phyloP scores from a whole-genome alignment of 2,113 vertebrate genomes.

The Triplophysa dalaica region DNA sequence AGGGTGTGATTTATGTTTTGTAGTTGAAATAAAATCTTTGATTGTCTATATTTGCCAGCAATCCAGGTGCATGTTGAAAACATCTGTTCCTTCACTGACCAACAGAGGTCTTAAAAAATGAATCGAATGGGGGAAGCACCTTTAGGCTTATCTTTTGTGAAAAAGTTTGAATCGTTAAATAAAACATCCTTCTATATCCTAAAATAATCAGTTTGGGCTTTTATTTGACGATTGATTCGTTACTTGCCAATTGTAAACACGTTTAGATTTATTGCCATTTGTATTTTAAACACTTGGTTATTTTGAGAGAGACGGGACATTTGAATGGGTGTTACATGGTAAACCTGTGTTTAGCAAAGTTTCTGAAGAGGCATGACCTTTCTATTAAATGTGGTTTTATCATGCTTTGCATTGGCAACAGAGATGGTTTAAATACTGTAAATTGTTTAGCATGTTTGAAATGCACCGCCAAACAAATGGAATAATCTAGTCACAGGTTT shows the following conservation, averaged over 20 bases:
- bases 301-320: too few relatives aligned
- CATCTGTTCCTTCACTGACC: slow-evolving; percentile 67
- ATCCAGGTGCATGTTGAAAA: slow-evolving; percentile 86
- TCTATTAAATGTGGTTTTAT: too few relatives aligned
- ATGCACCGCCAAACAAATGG: too few relatives aligned
- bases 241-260: not conserved
- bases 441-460: too few relatives aligned
- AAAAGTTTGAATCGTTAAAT: slow-evolving; percentile 73
- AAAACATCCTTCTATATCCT: slow-evolving; percentile 66
- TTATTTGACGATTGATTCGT: not conserved
- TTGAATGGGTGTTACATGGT: too few relatives aligned
- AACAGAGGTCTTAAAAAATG: not conserved
- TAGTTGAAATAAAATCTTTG: slow-evolving; percentile 77
- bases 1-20: slow-evolving; percentile 76
- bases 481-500: too few relatives aligned
- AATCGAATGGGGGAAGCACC: slow-evolving; percentile 41
- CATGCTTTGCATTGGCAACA: too few relatives aligned
- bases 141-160: slow-evolving; percentile 60
- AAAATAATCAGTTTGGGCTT: not conserved
- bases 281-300: too few relatives aligned
- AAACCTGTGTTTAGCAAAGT: too few relatives aligned
- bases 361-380: too few relatives aligned
- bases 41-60: slow-evolving; percentile 83
- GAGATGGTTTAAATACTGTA: too few relatives aligned
- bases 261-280: too few relatives aligned